Evolutionary conservation across 2,113 vertebrate species (phyloP), one percentile per base, ranked within the genome.

Genomic region (Oreotragus oreotragus): DNA sequence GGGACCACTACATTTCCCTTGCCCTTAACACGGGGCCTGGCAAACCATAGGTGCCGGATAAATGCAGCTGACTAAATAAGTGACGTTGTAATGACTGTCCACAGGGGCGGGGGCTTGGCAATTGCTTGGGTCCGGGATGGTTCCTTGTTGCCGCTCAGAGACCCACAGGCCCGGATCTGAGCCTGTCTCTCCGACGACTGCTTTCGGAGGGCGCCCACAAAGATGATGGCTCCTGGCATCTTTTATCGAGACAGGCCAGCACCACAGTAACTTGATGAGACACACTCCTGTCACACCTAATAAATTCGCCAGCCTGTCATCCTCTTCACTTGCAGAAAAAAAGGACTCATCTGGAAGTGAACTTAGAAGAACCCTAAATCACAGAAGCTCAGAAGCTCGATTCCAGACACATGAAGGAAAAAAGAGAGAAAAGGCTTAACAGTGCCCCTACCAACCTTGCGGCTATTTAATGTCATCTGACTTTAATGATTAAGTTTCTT

Each of bases 231-330:
- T 98, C 53, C 98, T 97, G 97, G 97, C 91, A 97, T 97, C 97
- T 93, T 97, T 89, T 95, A 84, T 84, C 58, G 89, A 96, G 96
- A 80, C 33, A 55, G 91, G 92, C 79, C 97, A 97, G 96, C 47
- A 87, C 88, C 94, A 90, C 88, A 62, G 97, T 94, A 95, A 97
- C 96, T 91, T 94, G 95, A 98, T 89, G 94, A 98, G 97, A 96
- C 94, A 92, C 92, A 90, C 62, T 95, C 88, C 96, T 97, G 97
- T 98, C 98, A 97, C 84, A 88, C 95, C 89, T 85, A 97, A 98
- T 98, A 97, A 97, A 97, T 98, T 76, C n/a, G 16, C 57, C 86
- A 95, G 94, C 51, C 93, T 83, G 84, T 96, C 93, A 87, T 88
- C 77, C 95, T 97, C 94, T 87, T 85, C 11, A 47, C 84, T 97